Percentiles rank a stretch among this genome's conserved stretches.
phyloP scores from a whole-genome alignment of 2,797 vertebrate species.

The Enoplosus armatus region DNA sequence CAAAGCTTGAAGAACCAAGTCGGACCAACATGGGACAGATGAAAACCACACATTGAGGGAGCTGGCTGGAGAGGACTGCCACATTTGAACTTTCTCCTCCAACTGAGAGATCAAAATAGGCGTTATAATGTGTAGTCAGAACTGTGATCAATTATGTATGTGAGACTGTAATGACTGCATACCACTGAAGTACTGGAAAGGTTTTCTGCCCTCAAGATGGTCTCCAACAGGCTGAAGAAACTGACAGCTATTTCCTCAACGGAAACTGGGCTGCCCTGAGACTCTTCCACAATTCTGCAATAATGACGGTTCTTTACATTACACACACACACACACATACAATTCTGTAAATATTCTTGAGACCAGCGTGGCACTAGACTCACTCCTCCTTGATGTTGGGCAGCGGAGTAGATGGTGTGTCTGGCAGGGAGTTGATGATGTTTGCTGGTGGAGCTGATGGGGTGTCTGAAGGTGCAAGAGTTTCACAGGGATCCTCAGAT shows the following conservation, averaged over 20 bases:
- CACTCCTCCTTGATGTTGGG: constrained; percentile 95
- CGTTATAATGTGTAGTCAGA: neutral
- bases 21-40: constrained; percentile 93
- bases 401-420: constrained; percentile 86
- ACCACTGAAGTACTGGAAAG: constrained; percentile 90
- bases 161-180: constrained; percentile 41
- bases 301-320: neutral
- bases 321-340: neutral
- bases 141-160: neutral
- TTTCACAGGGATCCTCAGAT: constrained; percentile 90
- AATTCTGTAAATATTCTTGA: neutral
- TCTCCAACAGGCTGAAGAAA: constrained; percentile 94
- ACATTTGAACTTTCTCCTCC: constrained; percentile 94
- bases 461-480: constrained; percentile 83
- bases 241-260: constrained; percentile 95
- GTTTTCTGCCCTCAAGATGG: constrained; percentile 89
- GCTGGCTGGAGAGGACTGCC: constrained; percentile 95
- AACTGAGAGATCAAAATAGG: constrained; percentile 80
- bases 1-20: constrained; percentile 92
- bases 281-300: constrained; percentile 92
- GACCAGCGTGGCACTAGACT: constrained; percentile 67
- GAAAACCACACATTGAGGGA: constrained; percentile 96
- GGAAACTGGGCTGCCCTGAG: constrained; percentile 88
- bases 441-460: constrained; percentile 73
- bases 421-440: constrained; percentile 84